Evolutionary conservation across 2,797 vertebrate genomes (phyloP).

Genomic region (Poecilia picta): DNA sequence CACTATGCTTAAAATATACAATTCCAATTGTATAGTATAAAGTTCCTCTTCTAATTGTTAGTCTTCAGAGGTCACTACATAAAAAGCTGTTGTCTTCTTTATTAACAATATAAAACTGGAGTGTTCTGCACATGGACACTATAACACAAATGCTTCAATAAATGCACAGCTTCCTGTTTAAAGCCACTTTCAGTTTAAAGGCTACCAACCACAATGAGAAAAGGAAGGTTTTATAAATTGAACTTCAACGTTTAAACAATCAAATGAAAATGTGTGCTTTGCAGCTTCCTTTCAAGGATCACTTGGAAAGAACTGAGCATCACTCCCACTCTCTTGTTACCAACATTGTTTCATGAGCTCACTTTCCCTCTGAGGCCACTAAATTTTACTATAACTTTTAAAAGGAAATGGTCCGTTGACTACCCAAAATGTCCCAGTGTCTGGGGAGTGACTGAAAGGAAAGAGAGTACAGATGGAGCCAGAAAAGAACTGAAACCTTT

Average conservation of each 20-base stretch:
- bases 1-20: background rate
- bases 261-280: slow-evolving; percentile 2
- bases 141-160: background rate
- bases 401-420: slow-evolving; percentile 60
- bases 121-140: background rate
- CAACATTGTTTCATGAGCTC: slow-evolving; percentile 47
- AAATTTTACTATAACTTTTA: slow-evolving; percentile 47
- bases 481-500: slow-evolving; percentile 50
- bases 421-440: slow-evolving; percentile 34
- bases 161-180: background rate
- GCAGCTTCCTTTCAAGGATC: slow-evolving; percentile 23
- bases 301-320: background rate
- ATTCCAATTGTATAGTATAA: background rate
- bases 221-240: background rate
- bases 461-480: slow-evolving; percentile 55
- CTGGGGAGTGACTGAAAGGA: slow-evolving; percentile 42
- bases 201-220: background rate
- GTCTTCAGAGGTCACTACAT: background rate
- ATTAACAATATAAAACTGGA: background rate
- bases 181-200: background rate
- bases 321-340: slow-evolving; percentile 11
- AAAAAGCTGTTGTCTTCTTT: background rate
- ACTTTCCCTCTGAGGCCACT: slow-evolving; percentile 23
- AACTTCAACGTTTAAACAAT: background rate
- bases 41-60: background rate